Evolutionary conservation across 53 echinoderm and acorn worm species (phyloP).

Genomic region (Antedon mediterranea): DNA sequence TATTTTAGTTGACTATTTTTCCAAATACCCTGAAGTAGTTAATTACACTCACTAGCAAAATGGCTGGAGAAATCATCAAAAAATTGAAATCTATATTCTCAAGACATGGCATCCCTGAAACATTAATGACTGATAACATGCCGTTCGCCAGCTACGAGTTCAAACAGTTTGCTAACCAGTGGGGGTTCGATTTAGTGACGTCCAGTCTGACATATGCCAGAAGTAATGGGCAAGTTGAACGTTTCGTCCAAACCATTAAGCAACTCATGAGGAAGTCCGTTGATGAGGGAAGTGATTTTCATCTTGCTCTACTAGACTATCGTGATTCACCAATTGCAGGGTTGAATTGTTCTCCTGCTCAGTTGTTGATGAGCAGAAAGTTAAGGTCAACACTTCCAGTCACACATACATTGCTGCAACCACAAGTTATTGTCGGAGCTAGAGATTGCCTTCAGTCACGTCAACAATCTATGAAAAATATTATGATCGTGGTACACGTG

Average conservation of each 20-base stretch:
- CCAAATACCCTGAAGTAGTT: too few relatives aligned
- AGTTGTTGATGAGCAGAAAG: conserved; percentile 15
- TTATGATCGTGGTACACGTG: conserved; percentile 13
- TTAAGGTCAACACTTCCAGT: conserved; percentile 16
- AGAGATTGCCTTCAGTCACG: conserved; percentile 1
- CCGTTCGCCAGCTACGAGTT: too few relatives aligned
- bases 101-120: too few relatives aligned
- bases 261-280: conserved; percentile 24
- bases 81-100: too few relatives aligned
- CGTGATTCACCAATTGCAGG: conserved; percentile 28
- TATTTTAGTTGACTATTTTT: too few relatives aligned
- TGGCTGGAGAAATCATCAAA: too few relatives aligned
- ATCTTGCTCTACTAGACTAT: conserved; percentile 22
- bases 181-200: too few relatives aligned
- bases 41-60: too few relatives aligned
- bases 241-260: conserved; percentile 28
- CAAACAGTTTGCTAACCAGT: too few relatives aligned
- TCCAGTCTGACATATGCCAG: too few relatives aligned
- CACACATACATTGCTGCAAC: conserved; percentile 25
- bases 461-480: conserved; percentile 8
- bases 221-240: conserved; percentile 40
- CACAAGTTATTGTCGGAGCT: conserved; percentile 4
- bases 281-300: conserved; percentile 16
- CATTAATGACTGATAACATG: too few relatives aligned
- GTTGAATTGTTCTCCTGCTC: conserved; percentile 24